Evolutionary conservation across 2,888 invertebrate genomes (phyloP), one percentile per base, ranked within the genome.

Genomic region (Heliconius sara): DNA sequence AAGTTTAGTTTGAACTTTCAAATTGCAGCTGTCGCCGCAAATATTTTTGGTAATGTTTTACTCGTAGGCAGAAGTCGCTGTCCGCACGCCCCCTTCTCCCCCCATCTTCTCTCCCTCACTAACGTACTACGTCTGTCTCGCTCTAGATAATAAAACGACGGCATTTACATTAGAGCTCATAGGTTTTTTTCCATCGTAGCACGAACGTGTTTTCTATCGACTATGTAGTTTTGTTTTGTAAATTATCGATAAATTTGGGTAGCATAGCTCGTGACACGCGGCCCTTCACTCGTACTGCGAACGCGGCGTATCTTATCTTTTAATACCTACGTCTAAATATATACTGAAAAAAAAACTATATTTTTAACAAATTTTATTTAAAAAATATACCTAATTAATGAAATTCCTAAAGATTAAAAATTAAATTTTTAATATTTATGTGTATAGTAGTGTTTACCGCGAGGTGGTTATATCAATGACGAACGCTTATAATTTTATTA

Each of bases 321-420:
- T 91, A 89, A 90, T 90, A 89, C 89, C 89, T 92, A 92, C 90
- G 88, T 92, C 92, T 91, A 91, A 91, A 89, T 89, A 91, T 91
- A 91, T 90, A 92, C 92, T 91, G 90, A 80, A 39, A 83, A 92
- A 91, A 80, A 83, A 92, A 90, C 93, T 95, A 95, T 94, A 95
- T 95, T 94, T 95, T 94, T 94, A 94, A 93, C 92, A 91, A 92
- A 92, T 91, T 93, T 94, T 91, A 92, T 89, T 91, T 93, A 90
- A 88, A 90, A 27, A 27, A 65, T 91, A 92, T 92, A 94, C 91
- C 91, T 93, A 92, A 92, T 92, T 92, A 92, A 92, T 91, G 88
- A 92, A 94, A 94, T 93, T 93, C 93, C 93, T 94, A 94, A 95
- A 90, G 89, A 92, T 92, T 91, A 91, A 93, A 88, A 92, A 91